Base-by-base conservation (phyloP, 2,113 vertebrate genomes). In the Odobenus rosmarus region DNA sequence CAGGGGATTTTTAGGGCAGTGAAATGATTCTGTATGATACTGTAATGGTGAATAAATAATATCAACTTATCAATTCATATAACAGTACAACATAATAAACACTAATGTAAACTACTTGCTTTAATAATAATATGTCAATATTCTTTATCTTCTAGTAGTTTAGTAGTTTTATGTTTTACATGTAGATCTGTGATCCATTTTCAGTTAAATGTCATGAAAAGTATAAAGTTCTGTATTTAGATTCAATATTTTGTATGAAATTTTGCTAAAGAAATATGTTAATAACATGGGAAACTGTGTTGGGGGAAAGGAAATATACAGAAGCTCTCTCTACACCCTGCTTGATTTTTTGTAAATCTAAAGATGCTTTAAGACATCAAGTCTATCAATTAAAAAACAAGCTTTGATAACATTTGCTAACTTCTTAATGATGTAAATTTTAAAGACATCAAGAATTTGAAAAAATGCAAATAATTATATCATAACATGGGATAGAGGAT, bases 341-440 rank as follows among this genome's bases (percentile, higher is more conserved):
- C 14, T 74, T 21, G 21, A 26, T 88, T 92, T 72, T 71, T 19
- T 94, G 2, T 85, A 46, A 92, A 90, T 6, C 28, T 71, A 85
- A 92, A 94, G 39, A 2, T 71, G 9, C 8, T 86, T 21, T 46
- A 77, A 94, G 84, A 93, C 76, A n/a, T 82, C 11, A 94, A 95
- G 24, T 51, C 2, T 18, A 81, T 33, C 71, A 12, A 59, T 79
- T 53, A 42, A 90, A 92, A 61, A 88, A 59, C 36, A 57, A 28
- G 62, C 0, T 82, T 55, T 62, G 2, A 26, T 93, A 31, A 61
- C 28, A 64, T 72, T 87, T 83, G 39, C 24, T 93, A 62, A 74
- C 13, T 80, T 74, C 5, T 90, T 90, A 79, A 82, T 82, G 42
- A 31, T 14, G 57, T 36, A 87, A 36, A 18, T 69, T 95, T 93